phyloP scores from a whole-genome alignment of 2,888 invertebrate species.

The Tetragnatha montana region DNA sequence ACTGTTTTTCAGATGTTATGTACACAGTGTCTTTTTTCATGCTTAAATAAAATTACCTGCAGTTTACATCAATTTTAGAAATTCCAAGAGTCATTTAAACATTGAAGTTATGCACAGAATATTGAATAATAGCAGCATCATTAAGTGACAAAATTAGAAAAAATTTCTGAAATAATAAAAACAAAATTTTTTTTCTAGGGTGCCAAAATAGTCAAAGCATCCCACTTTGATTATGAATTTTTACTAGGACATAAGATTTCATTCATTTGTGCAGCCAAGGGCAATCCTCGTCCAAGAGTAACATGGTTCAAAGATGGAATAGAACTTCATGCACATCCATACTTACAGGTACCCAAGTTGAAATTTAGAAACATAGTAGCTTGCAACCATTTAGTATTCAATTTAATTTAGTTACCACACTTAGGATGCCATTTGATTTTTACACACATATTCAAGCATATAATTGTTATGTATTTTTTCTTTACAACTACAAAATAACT shows the following conservation, averaged over 20 bases:
- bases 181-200: constrained; percentile 77
- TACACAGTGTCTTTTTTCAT: no score
- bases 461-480: no score
- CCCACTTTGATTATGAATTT: constrained; percentile 95
- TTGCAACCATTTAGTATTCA: background rate
- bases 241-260: constrained; percentile 95
- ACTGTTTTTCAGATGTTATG: no score
- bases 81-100: no score
- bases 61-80: no score
- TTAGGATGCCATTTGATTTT: no score
- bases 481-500: no score
- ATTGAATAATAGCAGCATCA: background rate
- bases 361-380: background rate
- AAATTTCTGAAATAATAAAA: no score
- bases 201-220: constrained; percentile 90
- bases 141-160: background rate
- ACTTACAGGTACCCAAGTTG: constrained; percentile 83
- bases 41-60: no score
- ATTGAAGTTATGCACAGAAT: no score
- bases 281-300: constrained; percentile 91
- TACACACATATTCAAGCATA: no score
- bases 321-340: constrained; percentile 92
- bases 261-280: constrained; percentile 92
- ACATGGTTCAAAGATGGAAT: constrained; percentile 97
- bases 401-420: background rate